A percentile compares a stretch with the other conserved stretches of the same genome.
Conservation (phyloP, 2,797 vertebrate species). For the Geotrypetes seraphini region DNA sequence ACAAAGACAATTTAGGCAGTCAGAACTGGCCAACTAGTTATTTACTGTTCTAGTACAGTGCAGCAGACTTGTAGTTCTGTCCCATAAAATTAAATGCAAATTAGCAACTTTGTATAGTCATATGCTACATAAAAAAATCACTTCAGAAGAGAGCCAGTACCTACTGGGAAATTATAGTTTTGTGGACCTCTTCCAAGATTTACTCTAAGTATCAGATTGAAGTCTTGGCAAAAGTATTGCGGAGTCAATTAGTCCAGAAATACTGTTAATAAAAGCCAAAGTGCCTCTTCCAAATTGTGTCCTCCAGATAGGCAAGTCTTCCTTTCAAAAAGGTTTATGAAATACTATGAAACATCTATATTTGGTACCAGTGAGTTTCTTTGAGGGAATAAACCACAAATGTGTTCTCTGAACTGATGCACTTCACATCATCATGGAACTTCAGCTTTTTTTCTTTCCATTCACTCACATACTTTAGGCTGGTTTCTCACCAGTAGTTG, state of each 20-base stretch:
- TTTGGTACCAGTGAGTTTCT: slow-evolving; percentile 20
- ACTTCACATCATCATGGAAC: slow-evolving; percentile 12
- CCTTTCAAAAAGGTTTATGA: slow-evolving; percentile 16
- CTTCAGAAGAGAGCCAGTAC: slow-evolving; percentile 16
- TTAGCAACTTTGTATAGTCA: slow-evolving; percentile 32
- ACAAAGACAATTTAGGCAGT: no score
- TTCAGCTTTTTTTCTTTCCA: slow-evolving; percentile 11
- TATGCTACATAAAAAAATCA: slow-evolving; percentile 23
- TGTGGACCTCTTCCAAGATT: slow-evolving; percentile 26
- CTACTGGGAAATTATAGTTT: slow-evolving; percentile 24
- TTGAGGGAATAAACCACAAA: slow-evolving; percentile 37
- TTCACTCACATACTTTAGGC: slow-evolving; percentile 25
- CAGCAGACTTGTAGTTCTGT: slow-evolving; percentile 1
- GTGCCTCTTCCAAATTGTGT: slow-evolving; percentile 21
- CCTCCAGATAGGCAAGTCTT: slow-evolving; percentile 21
- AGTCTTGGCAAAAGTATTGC: slow-evolving; percentile 19
- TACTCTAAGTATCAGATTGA: slow-evolving; percentile 14
- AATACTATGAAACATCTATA: slow-evolving; percentile 14
- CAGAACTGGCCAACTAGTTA: no score
- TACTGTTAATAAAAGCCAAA: slow-evolving; percentile 9
- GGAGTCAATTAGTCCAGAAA: slow-evolving; percentile 24
- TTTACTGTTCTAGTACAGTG: no score
- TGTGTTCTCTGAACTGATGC: slow-evolving; percentile 19
- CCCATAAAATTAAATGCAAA: slow-evolving; percentile 14
- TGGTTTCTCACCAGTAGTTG: slow-evolving; percentile 24